These are phyloP conservation scores for Clostera curtula DNA, from an alignment of 2,888 invertebrate species.

Conservation along the genomic window DNA sequence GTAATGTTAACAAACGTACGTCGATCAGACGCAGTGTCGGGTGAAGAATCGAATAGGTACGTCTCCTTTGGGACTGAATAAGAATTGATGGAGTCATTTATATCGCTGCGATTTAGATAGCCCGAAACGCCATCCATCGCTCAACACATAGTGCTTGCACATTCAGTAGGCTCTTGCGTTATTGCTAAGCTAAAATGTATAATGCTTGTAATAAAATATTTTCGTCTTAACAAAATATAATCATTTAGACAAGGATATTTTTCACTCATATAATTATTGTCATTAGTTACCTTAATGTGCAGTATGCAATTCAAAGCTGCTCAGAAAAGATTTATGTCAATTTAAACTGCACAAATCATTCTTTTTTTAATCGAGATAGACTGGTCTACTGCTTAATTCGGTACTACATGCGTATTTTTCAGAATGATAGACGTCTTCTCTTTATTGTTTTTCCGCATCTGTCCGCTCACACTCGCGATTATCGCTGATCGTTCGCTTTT, in stretches of 20 bases:
- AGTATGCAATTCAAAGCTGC: too few relatives aligned
- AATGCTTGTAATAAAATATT: too few relatives aligned
- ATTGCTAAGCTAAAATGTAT: background rate
- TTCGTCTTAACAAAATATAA: too few relatives aligned
- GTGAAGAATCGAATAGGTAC: constrained; percentile 27
- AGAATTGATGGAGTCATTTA: constrained; percentile 65
- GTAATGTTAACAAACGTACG: background rate
- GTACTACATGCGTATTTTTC: constrained; percentile 11
- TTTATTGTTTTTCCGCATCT: constrained; percentile 54
- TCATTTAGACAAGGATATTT: too few relatives aligned
- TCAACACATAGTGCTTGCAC: constrained; percentile 19
- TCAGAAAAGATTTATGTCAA: too few relatives aligned
- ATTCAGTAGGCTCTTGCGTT: constrained; percentile 10
- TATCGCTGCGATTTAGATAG: constrained; percentile 58
- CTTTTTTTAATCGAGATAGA: too few relatives aligned
- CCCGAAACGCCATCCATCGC: constrained; percentile 32
- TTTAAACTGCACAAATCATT: too few relatives aligned
- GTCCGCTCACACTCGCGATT: constrained; percentile 25
- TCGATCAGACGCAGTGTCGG: background rate
- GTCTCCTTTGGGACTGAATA: constrained; percentile 41
- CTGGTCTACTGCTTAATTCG: constrained; percentile 16
- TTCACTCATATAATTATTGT: too few relatives aligned
- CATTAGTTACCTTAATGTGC: too few relatives aligned
- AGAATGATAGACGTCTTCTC: constrained; percentile 41
- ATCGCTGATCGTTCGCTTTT: constrained; percentile 14